Evolutionary conservation across 2,888 invertebrate genomes (phyloP), one percentile per base, ranked within the genome.

Genomic region (Eupithecia subfuscata): DNA sequence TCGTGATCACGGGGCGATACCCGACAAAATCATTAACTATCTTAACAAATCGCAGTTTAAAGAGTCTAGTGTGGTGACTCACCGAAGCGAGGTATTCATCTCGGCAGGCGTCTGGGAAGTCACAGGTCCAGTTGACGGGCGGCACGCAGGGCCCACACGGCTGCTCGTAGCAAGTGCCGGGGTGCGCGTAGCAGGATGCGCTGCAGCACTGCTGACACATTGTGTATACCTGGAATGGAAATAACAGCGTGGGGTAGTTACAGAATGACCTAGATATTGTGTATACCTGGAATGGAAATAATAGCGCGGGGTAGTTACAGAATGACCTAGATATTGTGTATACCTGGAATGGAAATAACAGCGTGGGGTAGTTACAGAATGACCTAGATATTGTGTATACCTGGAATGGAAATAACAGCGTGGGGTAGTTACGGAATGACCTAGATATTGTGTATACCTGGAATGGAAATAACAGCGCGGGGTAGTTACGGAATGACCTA

Each of bases 1-100:
- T n/a, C n/a, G n/a, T n/a, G n/a, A n/a, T n/a, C n/a, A n/a, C n/a
- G n/a, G n/a, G n/a, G n/a, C n/a, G n/a, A n/a, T n/a, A n/a, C n/a
- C n/a, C n/a, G n/a, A n/a, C n/a, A n/a, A n/a, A n/a, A n/a, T n/a
- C n/a, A n/a, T n/a, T n/a, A n/a, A n/a, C n/a, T n/a, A n/a, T n/a
- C n/a, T n/a, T n/a, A n/a, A n/a, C n/a, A n/a, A n/a, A n/a, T n/a
- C n/a, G n/a, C n/a, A n/a, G n/a, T n/a, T n/a, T 18, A 48, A n/a
- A 9, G 11, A 56, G 60, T 22, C 4, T 56, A 52, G n/a, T 52
- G n/a, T 52, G n/a, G 22, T 25, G 22, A 79, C 89, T 84, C 2
- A 94, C 94, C 79, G 93, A 88, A 1, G 94, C 92, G 2, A 94
- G 84, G 77, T 94, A 93, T 77, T 93, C 90, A 79, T 94, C 93